These are phyloP conservation scores for Drosophila gaucha DNA, from an alignment of 2,888 invertebrate species.

Conservation along the genomic window DNA sequence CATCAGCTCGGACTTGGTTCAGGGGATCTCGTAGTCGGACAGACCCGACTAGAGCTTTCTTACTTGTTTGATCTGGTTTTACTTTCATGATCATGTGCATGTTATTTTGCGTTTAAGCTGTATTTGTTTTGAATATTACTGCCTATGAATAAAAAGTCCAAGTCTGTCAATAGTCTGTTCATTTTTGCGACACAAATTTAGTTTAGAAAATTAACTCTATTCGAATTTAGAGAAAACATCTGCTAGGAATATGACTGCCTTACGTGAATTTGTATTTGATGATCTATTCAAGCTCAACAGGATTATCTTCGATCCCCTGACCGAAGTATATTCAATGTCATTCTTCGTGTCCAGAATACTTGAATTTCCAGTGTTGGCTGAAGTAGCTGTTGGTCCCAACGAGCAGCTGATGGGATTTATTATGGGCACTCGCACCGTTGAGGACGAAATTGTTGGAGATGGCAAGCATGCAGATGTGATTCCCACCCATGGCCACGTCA, in stretches of 20 bases:
- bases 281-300: conserved; percentile 58
- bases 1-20: no score
- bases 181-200: background rate
- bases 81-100: no score
- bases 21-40: no score
- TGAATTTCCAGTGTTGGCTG: conserved; percentile 38
- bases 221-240: background rate
- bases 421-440: conserved; percentile 13
- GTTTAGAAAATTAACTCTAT: background rate
- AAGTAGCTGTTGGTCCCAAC: conserved; percentile 35
- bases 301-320: conserved; percentile 41
- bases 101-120: no score
- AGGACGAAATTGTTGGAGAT: background rate
- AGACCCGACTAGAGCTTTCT: no score
- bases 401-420: conserved; percentile 33
- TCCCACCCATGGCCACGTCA: conserved; percentile 46
- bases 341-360: conserved; percentile 34
- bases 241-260: conserved; percentile 29
- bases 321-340: conserved; percentile 34
- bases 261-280: conserved; percentile 39
- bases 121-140: background rate
- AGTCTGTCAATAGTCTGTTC: background rate
- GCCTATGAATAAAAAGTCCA: background rate
- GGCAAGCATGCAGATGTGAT: background rate
- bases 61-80: no score